Evolutionary conservation across 1,140 invertebrate species (phyloP), one percentile per base, ranked within the genome.

Genomic region (Condylostylus longicornis): DNA sequence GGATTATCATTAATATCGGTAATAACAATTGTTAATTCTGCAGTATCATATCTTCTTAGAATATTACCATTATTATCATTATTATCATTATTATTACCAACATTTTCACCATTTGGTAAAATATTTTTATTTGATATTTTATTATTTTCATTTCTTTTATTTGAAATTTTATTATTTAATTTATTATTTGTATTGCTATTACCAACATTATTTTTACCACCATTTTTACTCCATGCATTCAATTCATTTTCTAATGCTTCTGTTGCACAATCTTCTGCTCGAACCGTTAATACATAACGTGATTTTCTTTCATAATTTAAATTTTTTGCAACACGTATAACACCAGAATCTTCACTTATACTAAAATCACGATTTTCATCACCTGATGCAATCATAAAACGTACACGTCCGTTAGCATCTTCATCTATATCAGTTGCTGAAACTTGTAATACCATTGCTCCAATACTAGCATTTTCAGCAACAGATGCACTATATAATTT

Each of bases 1-100:
- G 84, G 75, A 53, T 91, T 91, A 64, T 98, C 93, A 62, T 97
- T 96, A 45, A 96, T 82, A 63, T 97, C 91, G 18, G 79, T 71
- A 4, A 98, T 48, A 13, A 53, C 65, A 23, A 76, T 72, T 18
- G 64, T 66, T n/a, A 76, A 61, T 54, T 75, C 70, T 1, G 82
- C 78, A 1, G 72, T 77, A 47, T 85, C 80, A 31, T 67, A 69
- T 7, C 70, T 43, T 68, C 58, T 18, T 21, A 19, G 30, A 32
- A 25, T 7, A 25, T 7, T 7, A 25, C n/a, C n/a, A 8, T 25
- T 25, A 32, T 32, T 18, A 15, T 15, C 17, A 32, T 15, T 8
- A 9, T 18, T 18, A 32, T 13, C 14, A 15, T 15, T 18, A 14
- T 9, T 13, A 9, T 15, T 13, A 15, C 31, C 13, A 15, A 8